A percentile compares a stretch with the other conserved stretches of the same genome.
phyloP scores from a whole-genome alignment of 2,113 vertebrate species.

The Oreochromis niloticus region DNA sequence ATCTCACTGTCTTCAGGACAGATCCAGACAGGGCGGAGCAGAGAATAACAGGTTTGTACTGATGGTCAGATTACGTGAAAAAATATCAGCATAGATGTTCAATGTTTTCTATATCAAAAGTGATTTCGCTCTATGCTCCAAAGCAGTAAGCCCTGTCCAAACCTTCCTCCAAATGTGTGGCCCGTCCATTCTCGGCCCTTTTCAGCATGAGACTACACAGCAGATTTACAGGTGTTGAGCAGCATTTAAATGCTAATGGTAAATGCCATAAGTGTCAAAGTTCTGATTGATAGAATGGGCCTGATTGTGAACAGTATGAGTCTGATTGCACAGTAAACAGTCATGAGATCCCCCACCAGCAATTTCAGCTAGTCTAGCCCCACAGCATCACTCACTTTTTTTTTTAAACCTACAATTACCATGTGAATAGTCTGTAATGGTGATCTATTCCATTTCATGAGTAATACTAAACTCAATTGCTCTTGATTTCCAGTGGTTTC shows the following conservation, averaged over 20 bases:
- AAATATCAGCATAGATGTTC: not conserved
- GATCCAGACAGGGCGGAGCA: not conserved
- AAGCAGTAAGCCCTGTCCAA: not conserved
- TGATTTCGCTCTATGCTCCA: not conserved
- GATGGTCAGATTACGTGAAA: not conserved
- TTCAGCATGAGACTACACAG: not conserved
- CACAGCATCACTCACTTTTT: not conserved
- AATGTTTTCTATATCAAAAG: not conserved
- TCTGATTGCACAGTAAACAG: conserved; percentile 55
- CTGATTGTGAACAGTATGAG: conserved; percentile 57
- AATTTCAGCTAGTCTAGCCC: not conserved
- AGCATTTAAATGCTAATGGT: conserved; percentile 15
- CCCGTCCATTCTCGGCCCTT: not conserved
- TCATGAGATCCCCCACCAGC: conserved; percentile 31
- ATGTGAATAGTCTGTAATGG: conserved; percentile 35
- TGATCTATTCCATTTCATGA: conserved; percentile 9
- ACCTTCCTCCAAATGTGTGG: not conserved
- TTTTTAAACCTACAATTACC: not conserved
- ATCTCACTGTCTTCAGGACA: not conserved
- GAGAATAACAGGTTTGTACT: not conserved
- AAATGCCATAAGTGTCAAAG: conserved; percentile 12
- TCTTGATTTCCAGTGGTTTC: conserved; percentile 36
- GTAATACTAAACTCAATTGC: conserved; percentile 11
- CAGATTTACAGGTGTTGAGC: not conserved
- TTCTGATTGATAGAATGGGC: conserved; percentile 50